Evolutionary conservation across 2,888 invertebrate genomes (phyloP), one percentile per base, ranked within the genome.

Genomic region (Pyralis farinalis): DNA sequence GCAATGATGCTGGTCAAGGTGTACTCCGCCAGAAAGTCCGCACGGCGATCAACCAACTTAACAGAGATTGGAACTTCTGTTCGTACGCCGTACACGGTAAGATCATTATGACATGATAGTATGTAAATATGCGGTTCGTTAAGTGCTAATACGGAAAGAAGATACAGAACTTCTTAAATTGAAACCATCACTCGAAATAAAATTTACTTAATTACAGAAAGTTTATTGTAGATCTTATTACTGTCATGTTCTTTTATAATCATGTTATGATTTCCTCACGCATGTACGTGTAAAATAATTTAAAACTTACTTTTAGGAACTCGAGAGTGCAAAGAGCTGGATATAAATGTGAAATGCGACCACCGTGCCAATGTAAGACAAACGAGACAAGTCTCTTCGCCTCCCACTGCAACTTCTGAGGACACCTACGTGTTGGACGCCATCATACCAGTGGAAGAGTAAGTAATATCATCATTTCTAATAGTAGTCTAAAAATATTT

Each of bases 21-120:
- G 98, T 98, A 0, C 90, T 98, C 3, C 92, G 96, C 34, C 97
- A 97, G 66, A 95, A 96, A 80, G 96, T 98, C 1, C 92, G 95
- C 53, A 94, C 93, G 58, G 96, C 97, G 6, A 95, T 98, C 39
- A 96, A 97, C 63, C 93, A 96, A 35, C 90, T 98, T 39, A 98
- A 98, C 76, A 92, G 96, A 58, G 97, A 98, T 66, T 98, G 98
- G 98, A 96, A 97, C 91, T 96, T 98, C 94, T 98, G 98, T 74
- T 96, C 97, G 0, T 96, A 96, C 72, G 93, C 96, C 45, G 91
- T 94, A 33, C 95, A 97, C 84, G 96, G 97, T 92, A 74, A 57
- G 51, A 37, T 27, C 31, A 36, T 35, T 12, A 16, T n/a, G n/a
- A n/a, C n/a, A n/a, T n/a, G n/a, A n/a, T n/a, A n/a, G n/a, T n/a